phyloP scores from a whole-genome alignment of 2,113 vertebrate genomes.

The Onychostoma macrolepis region DNA sequence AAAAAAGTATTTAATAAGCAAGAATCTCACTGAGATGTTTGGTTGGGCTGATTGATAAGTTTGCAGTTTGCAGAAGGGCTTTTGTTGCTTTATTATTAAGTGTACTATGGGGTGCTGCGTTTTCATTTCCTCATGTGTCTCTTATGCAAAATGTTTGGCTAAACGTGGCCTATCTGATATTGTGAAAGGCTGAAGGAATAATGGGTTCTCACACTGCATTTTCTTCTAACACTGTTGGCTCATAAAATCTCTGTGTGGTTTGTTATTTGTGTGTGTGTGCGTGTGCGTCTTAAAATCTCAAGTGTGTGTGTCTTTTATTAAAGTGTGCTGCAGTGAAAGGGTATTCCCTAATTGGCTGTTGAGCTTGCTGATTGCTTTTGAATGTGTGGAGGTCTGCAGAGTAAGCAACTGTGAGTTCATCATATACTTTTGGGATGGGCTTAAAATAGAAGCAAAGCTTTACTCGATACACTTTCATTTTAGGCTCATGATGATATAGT shows the following conservation, averaged over 20 bases:
- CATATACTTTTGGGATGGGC: neutral
- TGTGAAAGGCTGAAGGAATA: neutral
- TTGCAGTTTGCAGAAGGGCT: neutral
- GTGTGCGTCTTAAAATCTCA: neutral
- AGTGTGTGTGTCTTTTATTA: slow-evolving; percentile 63
- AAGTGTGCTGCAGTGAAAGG: slow-evolving; percentile 55
- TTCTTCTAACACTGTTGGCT: slow-evolving; percentile 48
- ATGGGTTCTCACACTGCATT: slow-evolving; percentile 21
- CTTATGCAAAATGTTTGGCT: neutral
- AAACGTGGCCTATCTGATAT: neutral
- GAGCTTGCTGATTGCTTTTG: slow-evolving; percentile 63
- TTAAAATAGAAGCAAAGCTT: neutral
- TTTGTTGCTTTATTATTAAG: slow-evolving; percentile 13
- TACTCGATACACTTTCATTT: neutral
- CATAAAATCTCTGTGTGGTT: slow-evolving; percentile 46
- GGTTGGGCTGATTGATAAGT: neutral
- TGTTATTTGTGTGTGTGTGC: neutral
- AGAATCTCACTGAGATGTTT: slow-evolving; percentile 9
- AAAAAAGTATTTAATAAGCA: neutral
- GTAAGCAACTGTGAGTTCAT: slow-evolving; percentile 24
- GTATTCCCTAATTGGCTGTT: slow-evolving; percentile 67
- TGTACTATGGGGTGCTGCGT: neutral
- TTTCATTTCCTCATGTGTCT: slow-evolving; percentile 18
- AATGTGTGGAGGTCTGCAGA: slow-evolving; percentile 33
- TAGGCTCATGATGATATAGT: neutral